Conservation (phyloP, 2,888 invertebrate genomes). For the Acanthosepion esculentum region DNA sequence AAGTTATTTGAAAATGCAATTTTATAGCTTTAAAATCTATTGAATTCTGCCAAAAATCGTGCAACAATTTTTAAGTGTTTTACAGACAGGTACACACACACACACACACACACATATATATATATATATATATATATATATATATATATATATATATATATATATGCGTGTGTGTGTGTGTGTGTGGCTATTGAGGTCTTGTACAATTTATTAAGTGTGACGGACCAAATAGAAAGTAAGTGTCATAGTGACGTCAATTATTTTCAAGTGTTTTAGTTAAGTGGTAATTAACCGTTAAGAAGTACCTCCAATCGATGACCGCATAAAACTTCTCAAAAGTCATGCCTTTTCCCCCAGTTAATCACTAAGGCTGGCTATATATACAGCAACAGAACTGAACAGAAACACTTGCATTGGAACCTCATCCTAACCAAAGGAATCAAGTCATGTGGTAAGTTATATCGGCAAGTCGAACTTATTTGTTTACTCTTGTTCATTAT, state of each 20-base stretch:
- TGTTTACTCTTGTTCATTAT: too few relatives aligned
- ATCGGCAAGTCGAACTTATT: too few relatives aligned
- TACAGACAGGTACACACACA: too few relatives aligned
- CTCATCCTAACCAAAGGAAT: neutral
- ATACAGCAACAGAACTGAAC: neutral
- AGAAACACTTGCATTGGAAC: neutral
- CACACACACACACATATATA: too few relatives aligned
- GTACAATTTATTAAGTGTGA: too few relatives aligned
- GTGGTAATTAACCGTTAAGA: neutral
- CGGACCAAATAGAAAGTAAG: neutral
- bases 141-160: accelerated
- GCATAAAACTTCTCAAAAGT: neutral
- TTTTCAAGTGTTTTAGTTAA: neutral
- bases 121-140: accelerated
- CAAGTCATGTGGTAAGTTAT: neutral
- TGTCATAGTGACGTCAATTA: neutral
- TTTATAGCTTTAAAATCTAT: too few relatives aligned
- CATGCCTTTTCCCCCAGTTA: neutral
- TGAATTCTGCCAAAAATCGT: too few relatives aligned
- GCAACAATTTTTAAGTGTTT: too few relatives aligned
- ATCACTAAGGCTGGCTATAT: neutral
- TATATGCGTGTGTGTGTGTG: too few relatives aligned
- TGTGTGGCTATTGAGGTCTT: too few relatives aligned
- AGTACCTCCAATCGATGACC: neutral
- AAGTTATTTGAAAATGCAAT: too few relatives aligned